Evolutionary conservation across 1,140 invertebrate genomes (phyloP), one percentile per base, ranked within the genome.

Genomic region (Leguminivora glycinivorella): DNA sequence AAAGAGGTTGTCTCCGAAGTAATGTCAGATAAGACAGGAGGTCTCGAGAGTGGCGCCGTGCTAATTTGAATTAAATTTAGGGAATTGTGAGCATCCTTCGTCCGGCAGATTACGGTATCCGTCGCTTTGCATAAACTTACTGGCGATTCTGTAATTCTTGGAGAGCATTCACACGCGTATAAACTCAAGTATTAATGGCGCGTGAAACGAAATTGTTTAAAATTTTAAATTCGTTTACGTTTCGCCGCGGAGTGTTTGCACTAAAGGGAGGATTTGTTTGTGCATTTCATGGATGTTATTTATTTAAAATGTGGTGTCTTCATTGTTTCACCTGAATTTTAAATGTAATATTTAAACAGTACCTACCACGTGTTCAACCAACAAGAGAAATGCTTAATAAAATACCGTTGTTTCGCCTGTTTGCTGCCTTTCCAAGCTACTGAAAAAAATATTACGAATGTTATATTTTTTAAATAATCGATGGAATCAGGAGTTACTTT

Each of bases 41-140:
- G 25, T 26, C 58, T 29, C 58, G 34, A 52, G 25, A 68, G 47
- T 58, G 66, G 66, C 24, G 56, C 70, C n/a, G 66, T 52, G 67
- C 70, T 72, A 72, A 72, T 72, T 72, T 68, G 70, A 72, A 68
- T 68, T 72, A 72, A 72, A 72, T 72, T 72, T 72, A 17, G 67
- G 47, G 70, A 67, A 72, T 68, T 68, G 68, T 26, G 70, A 67
- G 67, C 63, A 67, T 34, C 40, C 67, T 34, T 43, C 38, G 38
- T 63, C 43, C 40, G 6, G 60, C 24, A 67, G 70, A 71, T 71
- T 71, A 71, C 29, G 29, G 34, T 5, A 29, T 12, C 63, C 22
- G 19, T 34, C 17, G 56, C 24, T 56, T 52, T 52, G 63, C 47
- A 71, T 24, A 56, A 56, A 56, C 25, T 58, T 34, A 25, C 12